A percentile compares a stretch with the other conserved stretches of the same genome.
phyloP scores from a whole-genome alignment of 1,140 invertebrate genomes.

The Pseudobourletiella spinata region DNA sequence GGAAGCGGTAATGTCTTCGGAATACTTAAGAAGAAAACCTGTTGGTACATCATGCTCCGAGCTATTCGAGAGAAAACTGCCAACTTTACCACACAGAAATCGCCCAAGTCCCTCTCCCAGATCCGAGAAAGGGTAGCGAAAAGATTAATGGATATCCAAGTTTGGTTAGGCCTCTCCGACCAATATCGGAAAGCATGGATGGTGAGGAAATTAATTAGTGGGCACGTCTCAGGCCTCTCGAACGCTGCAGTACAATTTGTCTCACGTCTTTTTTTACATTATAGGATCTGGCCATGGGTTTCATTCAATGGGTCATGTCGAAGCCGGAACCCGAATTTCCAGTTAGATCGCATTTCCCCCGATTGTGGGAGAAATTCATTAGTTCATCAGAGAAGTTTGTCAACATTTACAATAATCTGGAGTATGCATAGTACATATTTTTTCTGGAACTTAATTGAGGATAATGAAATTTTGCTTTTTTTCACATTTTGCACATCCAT shows the following conservation, averaged over 20 bases:
- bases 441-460: too few relatives aligned
- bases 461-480: too few relatives aligned
- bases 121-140: constrained; percentile 34
- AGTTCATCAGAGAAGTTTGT: constrained; percentile 2
- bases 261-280: background rate
- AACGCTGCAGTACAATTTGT: background rate
- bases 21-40: constrained; percentile 46
- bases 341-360: constrained; percentile 17
- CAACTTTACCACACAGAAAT: constrained; percentile 4
- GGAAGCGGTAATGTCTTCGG: constrained; percentile 41
- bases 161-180: constrained; percentile 38
- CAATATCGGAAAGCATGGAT: constrained; percentile 17
- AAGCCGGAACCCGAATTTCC: background rate
- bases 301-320: constrained; percentile 11
- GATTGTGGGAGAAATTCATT: constrained; percentile 21
- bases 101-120: background rate
- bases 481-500: too few relatives aligned
- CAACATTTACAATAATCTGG: constrained; percentile 9
- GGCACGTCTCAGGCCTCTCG: background rate
- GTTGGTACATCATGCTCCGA: constrained; percentile 46
- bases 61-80: constrained; percentile 43
- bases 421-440: constrained; percentile 12
- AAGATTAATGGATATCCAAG: constrained; percentile 40
- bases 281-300: constrained; percentile 16
- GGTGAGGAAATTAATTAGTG: constrained; percentile 9